These are phyloP conservation scores for Callyntrura guangdongensis DNA, from an alignment of 2,888 invertebrate genomes.

Conservation along the genomic window DNA sequence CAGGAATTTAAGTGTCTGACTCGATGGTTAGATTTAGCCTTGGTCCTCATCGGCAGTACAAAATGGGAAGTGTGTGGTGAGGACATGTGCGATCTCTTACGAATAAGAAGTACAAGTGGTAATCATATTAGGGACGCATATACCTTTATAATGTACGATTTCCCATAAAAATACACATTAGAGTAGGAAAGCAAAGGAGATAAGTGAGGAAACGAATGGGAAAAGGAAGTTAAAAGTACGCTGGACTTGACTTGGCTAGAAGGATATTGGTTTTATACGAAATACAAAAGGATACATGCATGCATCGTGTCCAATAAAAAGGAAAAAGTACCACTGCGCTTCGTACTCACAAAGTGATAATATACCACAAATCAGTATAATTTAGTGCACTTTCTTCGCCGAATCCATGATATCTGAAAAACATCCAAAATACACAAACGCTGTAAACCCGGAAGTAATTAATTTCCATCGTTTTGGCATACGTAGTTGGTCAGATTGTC, in stretches of 20 bases:
- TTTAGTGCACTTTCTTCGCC: conserved; percentile 90
- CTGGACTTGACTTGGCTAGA: not conserved
- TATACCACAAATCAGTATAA: conserved; percentile 89
- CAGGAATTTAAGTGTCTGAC: not conserved
- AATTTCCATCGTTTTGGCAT: not conserved
- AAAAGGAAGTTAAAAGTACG: not conserved
- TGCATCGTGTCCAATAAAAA: not conserved
- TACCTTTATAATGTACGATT: too few relatives aligned
- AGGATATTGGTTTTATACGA: too few relatives aligned
- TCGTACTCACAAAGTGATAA: conserved; percentile 89
- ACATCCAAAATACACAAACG: not conserved
- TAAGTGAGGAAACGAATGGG: not conserved
- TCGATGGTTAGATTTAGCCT: not conserved
- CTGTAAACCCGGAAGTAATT: conserved; percentile 28
- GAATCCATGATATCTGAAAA: conserved; percentile 95
- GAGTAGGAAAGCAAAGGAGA: too few relatives aligned
- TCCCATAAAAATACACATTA: too few relatives aligned
- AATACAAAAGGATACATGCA: not conserved
- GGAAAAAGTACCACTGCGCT: not conserved
- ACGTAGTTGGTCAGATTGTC: not conserved
- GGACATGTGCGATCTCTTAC: not conserved
- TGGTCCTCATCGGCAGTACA: not conserved
- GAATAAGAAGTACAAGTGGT: not conserved
- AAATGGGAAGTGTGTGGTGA: not conserved
- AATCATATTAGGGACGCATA: too few relatives aligned